Evolutionary conservation across 2,797 vertebrate species (phyloP).

Genomic region (Sebastes taczanowskii): DNA sequence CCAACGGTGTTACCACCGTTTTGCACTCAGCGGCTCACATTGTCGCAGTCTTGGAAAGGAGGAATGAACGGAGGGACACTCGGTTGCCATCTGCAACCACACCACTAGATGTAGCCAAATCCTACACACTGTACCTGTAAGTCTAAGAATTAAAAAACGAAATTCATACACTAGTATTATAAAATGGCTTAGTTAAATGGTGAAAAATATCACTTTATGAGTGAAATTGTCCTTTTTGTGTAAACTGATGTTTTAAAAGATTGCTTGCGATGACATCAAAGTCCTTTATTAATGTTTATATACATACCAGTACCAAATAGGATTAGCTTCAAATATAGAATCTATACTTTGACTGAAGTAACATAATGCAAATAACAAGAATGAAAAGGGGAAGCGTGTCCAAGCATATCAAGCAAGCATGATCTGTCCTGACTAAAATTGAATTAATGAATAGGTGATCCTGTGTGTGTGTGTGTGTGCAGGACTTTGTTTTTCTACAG

Average conservation of each 20-base stretch:
- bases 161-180: not conserved
- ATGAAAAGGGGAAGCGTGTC: not conserved
- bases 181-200: not conserved
- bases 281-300: not conserved
- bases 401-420: constrained; percentile 6
- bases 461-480: not conserved
- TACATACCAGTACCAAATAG: not conserved
- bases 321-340: not conserved
- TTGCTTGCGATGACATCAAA: not conserved
- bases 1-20: too few species aligned
- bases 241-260: not conserved
- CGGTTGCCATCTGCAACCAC: too few species aligned
- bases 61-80: too few species aligned
- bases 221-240: not conserved
- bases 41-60: too few species aligned
- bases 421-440: not conserved
- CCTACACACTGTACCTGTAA: too few species aligned
- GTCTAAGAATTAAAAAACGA: not conserved
- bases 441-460: constrained; percentile 6
- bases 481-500: constrained; percentile 4
- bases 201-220: not conserved
- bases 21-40: too few species aligned
- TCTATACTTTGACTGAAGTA: not conserved
- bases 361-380: not conserved
- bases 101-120: too few species aligned